A percentile compares a stretch with the other conserved stretches of the same genome.
phyloP scores from a whole-genome alignment of 1,140 invertebrate genomes.

The Anastrepha obliqua region DNA sequence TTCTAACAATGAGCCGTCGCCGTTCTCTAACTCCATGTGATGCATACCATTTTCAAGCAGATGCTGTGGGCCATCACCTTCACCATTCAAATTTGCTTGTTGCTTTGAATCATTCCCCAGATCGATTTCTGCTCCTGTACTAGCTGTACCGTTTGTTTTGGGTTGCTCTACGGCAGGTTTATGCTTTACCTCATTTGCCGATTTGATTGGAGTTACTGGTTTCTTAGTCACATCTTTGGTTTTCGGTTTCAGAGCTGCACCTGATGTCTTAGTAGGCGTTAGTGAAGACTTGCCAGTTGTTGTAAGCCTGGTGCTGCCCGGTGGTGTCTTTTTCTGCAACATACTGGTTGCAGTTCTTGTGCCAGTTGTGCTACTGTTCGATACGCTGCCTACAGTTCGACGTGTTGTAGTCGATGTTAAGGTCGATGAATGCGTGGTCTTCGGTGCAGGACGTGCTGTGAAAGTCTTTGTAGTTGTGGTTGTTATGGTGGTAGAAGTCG shows the following conservation, averaged over 20 bases:
- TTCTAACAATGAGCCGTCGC: neutral
- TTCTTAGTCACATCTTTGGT: constrained; percentile 50
- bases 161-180: neutral
- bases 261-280: constrained; percentile 19
- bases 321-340: constrained; percentile 62
- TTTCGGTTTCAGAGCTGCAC: constrained; percentile 25
- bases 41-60: constrained; percentile 29
- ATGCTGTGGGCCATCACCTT: neutral
- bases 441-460: constrained; percentile 69
- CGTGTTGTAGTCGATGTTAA: constrained; percentile 57
- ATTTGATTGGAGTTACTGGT: constrained; percentile 35
- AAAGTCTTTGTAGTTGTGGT: constrained; percentile 70
- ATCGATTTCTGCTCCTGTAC: neutral
- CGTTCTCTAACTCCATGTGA: neutral
- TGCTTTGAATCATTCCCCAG: neutral
- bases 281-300: constrained; percentile 41
- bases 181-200: neutral
- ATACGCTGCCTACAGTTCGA: constrained; percentile 43
- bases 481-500: constrained; percentile 61
- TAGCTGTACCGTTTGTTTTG: constrained; percentile 30
- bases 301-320: constrained; percentile 26
- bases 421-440: constrained; percentile 62
- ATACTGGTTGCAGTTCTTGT: constrained; percentile 59
- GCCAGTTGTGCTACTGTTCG: constrained; percentile 49
- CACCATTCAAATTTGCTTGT: neutral